phyloP scores from a whole-genome alignment of 1,140 invertebrate genomes.

The Sarcophaga peregrina region DNA sequence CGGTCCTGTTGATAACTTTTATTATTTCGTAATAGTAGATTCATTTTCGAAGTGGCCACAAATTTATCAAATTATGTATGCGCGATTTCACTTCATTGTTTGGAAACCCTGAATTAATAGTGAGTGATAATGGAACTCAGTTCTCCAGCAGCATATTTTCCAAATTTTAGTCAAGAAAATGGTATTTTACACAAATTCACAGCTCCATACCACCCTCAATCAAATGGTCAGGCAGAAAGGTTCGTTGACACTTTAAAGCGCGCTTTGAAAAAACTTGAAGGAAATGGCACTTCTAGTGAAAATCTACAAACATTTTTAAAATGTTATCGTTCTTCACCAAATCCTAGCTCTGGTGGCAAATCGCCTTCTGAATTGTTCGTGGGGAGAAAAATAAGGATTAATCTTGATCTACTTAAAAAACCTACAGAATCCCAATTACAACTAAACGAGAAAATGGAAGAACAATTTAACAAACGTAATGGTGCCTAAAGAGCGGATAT shows the following conservation, averaged over 20 bases:
- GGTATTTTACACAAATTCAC: slow-evolving; percentile 49
- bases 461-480: background rate
- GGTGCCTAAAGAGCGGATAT: background rate
- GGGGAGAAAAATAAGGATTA: slow-evolving; percentile 10
- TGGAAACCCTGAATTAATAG: slow-evolving; percentile 47
- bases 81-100: slow-evolving; percentile 46
- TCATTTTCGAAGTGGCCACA: slow-evolving; percentile 45
- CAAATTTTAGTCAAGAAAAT: slow-evolving; percentile 42
- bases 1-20: slow-evolving; percentile 47
- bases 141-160: slow-evolving; percentile 50
- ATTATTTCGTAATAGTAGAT: slow-evolving; percentile 42
- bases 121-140: slow-evolving; percentile 49
- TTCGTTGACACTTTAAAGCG: slow-evolving; percentile 46
- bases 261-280: slow-evolving; percentile 28
- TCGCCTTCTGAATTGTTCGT: background rate
- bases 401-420: slow-evolving; percentile 31
- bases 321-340: slow-evolving; percentile 28
- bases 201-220: slow-evolving; percentile 48
- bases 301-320: slow-evolving; percentile 33
- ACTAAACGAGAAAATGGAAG: background rate
- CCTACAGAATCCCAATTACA: background rate
- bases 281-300: background rate
- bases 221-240: slow-evolving; percentile 57
- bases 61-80: slow-evolving; percentile 30
- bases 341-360: background rate